Conservation (phyloP, 2,888 invertebrate species). For the Girardia tigrina region DNA sequence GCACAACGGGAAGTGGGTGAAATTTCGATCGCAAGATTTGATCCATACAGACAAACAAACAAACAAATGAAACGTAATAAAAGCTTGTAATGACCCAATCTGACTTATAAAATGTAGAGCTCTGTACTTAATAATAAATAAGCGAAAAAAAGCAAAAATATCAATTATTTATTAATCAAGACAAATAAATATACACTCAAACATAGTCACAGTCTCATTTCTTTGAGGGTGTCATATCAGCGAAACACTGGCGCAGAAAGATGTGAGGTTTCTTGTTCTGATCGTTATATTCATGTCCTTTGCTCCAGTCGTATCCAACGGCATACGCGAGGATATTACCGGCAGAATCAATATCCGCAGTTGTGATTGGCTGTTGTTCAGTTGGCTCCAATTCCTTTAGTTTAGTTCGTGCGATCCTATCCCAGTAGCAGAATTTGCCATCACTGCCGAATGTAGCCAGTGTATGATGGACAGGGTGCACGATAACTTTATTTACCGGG, state of each 20-base stretch:
- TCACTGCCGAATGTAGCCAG: constrained; percentile 92
- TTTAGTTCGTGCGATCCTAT: constrained; percentile 93
- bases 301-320: constrained; percentile 96
- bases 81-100: no score
- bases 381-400: constrained; percentile 91
- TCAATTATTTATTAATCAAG: no score
- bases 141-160: no score
- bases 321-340: constrained; percentile 96
- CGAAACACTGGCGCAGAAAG: constrained; percentile 79
- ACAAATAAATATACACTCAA: no score
- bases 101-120: no score
- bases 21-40: no score
- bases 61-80: no score
- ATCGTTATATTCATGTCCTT: constrained; percentile 84
- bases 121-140: no score
- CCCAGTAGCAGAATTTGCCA: constrained; percentile 94
- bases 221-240: no score
- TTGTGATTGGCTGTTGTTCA: constrained; percentile 73
- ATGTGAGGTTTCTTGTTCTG: constrained; percentile 81
- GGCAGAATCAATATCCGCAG: constrained; percentile 80
- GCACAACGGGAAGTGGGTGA: no score
- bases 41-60: no score
- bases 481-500: constrained; percentile 87
- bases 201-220: no score
- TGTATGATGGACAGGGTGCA: constrained; percentile 90